phyloP scores from a whole-genome alignment of 2,888 invertebrate genomes.

The Hesperia comma region DNA sequence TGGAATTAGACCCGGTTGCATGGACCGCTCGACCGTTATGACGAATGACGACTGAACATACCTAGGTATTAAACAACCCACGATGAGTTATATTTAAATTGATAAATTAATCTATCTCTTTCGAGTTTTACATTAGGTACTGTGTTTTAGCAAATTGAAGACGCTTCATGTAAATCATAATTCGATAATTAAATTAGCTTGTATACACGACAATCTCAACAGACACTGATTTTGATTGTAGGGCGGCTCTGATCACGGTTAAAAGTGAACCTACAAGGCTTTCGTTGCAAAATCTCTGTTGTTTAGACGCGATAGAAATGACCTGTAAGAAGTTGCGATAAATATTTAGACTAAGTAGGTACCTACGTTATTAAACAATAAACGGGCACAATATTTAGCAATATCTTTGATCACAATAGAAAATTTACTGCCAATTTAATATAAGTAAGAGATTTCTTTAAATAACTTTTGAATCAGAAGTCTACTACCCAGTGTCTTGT shows the following conservation, averaged over 20 bases:
- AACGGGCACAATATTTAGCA: conserved; percentile 3
- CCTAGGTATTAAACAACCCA: too few species aligned
- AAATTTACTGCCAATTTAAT: background rate
- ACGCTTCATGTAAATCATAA: too few species aligned
- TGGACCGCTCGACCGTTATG: too few species aligned
- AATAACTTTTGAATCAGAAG: background rate
- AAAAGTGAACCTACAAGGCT: conserved; percentile 39
- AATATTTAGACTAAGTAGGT: background rate
- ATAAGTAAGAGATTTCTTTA: background rate
- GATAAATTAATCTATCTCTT: too few species aligned
- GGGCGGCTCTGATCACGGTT: conserved; percentile 52
- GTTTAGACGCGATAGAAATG: conserved; percentile 2
- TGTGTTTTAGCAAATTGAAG: too few species aligned
- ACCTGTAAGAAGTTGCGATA: background rate
- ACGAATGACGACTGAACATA: too few species aligned
- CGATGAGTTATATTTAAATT: too few species aligned
- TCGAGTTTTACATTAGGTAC: too few species aligned
- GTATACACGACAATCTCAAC: conserved; percentile 41
- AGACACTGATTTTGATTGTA: conserved; percentile 54
- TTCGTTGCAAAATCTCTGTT: conserved; percentile 38
- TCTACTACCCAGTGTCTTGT: too few species aligned
- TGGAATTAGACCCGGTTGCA: too few species aligned
- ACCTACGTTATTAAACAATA: background rate
- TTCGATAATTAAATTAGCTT: background rate
- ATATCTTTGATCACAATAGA: background rate